These are phyloP conservation scores for Urocyon cinereoargenteus DNA, from an alignment of 2,797 vertebrate species.

Conservation along the genomic window DNA sequence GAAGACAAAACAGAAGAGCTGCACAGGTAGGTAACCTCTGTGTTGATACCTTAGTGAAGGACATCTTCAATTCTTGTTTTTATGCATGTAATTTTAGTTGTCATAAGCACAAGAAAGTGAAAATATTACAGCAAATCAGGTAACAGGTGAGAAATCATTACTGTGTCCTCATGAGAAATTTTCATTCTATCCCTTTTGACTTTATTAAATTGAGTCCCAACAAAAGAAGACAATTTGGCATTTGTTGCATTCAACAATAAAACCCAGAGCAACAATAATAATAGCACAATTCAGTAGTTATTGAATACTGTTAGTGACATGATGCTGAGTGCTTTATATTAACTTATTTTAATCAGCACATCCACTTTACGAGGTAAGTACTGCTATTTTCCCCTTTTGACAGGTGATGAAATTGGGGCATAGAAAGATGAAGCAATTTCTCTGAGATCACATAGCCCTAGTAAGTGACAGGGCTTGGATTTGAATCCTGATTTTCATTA, in stretches of 20 bases:
- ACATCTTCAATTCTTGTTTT: not conserved
- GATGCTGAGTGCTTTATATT: conserved; percentile 39
- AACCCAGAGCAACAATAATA: not conserved
- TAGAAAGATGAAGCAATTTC: not conserved
- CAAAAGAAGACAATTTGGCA: conserved; percentile 33
- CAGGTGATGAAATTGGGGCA: not conserved
- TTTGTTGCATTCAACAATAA: conserved; percentile 24
- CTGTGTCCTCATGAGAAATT: not conserved
- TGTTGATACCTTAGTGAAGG: not conserved
- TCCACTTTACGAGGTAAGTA: conserved; percentile 36
- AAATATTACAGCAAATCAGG: not conserved
- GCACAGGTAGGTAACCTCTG: conserved; percentile 93
- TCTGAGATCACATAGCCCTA: not conserved
- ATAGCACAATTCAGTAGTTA: not conserved
- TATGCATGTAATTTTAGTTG: not conserved
- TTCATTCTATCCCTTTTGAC: conserved; percentile 6
- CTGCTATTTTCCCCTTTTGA: not conserved
- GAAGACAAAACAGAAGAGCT: conserved; percentile 98
- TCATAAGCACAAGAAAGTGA: conserved; percentile 34
- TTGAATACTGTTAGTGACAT: not conserved
- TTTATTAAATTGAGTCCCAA: conserved; percentile 10
- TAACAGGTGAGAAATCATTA: conserved; percentile 37
- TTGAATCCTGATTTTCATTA: conserved; percentile 31
- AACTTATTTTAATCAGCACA: conserved; percentile 5
- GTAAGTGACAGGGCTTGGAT: not conserved